Evolutionary conservation across 2,888 invertebrate genomes (phyloP).

Genomic region (Lucinisca nassula): DNA sequence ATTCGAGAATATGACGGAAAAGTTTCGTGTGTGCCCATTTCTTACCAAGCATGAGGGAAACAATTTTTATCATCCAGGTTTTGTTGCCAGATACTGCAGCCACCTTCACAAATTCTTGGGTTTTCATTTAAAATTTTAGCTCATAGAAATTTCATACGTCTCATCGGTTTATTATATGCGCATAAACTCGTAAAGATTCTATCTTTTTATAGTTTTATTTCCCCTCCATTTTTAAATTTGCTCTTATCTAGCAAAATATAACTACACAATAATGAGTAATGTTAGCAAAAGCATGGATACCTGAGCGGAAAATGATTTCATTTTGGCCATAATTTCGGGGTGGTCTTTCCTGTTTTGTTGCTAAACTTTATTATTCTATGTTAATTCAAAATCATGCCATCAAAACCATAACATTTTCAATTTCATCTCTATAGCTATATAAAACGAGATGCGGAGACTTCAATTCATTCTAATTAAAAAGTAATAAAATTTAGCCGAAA

Average conservation of each 20-base stretch:
- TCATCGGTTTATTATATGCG: not conserved
- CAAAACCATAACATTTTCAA: not conserved
- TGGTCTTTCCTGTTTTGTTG: not conserved
- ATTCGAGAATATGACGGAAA: too few relatives aligned
- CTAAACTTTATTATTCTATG: slow-evolving; percentile 8
- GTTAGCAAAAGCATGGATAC: not conserved
- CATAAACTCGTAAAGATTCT: slow-evolving; percentile 13
- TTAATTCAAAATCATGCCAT: slow-evolving; percentile 7
- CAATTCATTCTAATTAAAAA: not conserved
- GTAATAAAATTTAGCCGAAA: too few relatives aligned
- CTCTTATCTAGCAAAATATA: slow-evolving; percentile 8
- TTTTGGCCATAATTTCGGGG: slow-evolving; percentile 25
- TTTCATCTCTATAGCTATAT: not conserved
- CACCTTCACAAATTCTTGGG: too few relatives aligned
- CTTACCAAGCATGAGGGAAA: too few relatives aligned
- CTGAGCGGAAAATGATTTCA: not conserved
- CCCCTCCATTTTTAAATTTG: not conserved
- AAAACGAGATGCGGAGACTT: not conserved
- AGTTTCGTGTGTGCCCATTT: too few relatives aligned
- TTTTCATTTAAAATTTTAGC: too few relatives aligned
- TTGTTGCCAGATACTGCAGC: too few relatives aligned
- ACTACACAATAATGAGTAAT: slow-evolving; percentile 16
- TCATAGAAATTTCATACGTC: not conserved
- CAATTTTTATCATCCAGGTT: too few relatives aligned
- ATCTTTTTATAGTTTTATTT: not conserved